Conservation (phyloP, 2,888 invertebrate species). For the Blera fallax region DNA sequence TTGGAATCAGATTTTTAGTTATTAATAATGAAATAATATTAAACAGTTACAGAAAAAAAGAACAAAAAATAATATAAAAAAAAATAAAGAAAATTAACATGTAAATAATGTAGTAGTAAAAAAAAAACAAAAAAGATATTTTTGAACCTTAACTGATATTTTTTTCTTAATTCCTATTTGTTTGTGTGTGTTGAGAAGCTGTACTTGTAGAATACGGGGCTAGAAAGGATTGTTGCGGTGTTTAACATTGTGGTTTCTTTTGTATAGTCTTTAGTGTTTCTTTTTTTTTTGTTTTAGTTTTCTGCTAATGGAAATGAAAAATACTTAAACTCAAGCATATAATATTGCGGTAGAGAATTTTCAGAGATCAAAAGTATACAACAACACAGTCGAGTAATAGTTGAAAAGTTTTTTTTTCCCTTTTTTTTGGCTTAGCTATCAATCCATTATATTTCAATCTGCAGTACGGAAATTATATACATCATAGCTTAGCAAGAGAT, state of each 20-base stretch:
- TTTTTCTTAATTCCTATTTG: slow-evolving; percentile 6
- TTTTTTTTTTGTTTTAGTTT: background rate
- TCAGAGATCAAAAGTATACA: no score
- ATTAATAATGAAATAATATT: slow-evolving; percentile 55
- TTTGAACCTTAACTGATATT: slow-evolving; percentile 51
- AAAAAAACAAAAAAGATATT: slow-evolving; percentile 37
- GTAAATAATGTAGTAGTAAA: slow-evolving; percentile 69
- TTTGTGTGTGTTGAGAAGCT: background rate
- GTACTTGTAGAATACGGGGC: background rate
- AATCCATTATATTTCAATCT: no score
- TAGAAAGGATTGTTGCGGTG: background rate
- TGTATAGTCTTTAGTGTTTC: background rate
- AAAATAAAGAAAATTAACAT: slow-evolving; percentile 28
- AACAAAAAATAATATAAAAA: slow-evolving; percentile 16
- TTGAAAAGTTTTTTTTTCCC: no score
- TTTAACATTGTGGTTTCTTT: background rate
- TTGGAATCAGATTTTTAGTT: slow-evolving; percentile 54
- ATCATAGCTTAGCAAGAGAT: no score
- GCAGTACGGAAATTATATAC: no score
- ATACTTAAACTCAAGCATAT: no score
- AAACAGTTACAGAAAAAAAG: slow-evolving; percentile 45
- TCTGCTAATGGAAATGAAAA: background rate
- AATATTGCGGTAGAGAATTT: no score
- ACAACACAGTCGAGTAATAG: no score
- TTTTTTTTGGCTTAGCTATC: no score